A percentile compares a stretch with the other conserved stretches of the same genome.
Conservation (phyloP, 2,113 vertebrate genomes). For the Talpa occidentalis region DNA sequence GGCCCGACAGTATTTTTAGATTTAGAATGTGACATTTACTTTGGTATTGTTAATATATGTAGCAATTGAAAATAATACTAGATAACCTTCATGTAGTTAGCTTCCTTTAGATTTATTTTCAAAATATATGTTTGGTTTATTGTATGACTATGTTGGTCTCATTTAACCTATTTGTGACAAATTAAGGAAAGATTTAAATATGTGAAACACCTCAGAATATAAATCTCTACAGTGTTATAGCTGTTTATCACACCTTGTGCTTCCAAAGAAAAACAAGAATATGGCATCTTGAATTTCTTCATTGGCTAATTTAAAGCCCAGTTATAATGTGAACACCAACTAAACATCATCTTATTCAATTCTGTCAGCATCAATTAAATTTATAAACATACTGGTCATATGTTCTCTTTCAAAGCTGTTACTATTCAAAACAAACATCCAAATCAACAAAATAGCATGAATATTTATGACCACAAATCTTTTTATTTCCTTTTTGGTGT, state of each 20-base stretch:
- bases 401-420: conserved; percentile 28
- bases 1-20: no score
- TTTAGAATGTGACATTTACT: not conserved
- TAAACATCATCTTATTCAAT: conserved; percentile 40
- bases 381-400: conserved; percentile 44
- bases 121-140: not conserved
- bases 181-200: conserved; percentile 51
- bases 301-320: conserved; percentile 45
- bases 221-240: conserved; percentile 8
- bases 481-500: conserved; percentile 12
- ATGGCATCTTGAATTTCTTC: conserved; percentile 43
- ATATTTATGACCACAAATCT: conserved; percentile 25
- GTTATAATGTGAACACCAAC: conserved; percentile 37
- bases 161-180: conserved; percentile 11
- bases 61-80: not conserved
- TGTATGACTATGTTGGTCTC: not conserved
- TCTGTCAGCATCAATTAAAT: conserved; percentile 47
- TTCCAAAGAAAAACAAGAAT: conserved; percentile 45
- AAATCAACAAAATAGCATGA: conserved; percentile 47
- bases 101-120: conserved; percentile 1
- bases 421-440: not conserved
- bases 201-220: not conserved
- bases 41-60: not conserved
- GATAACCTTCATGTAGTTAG: not conserved
- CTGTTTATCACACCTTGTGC: not conserved